phyloP scores from a whole-genome alignment of 1,140 invertebrate species.

The Zelostemma sp. region DNA sequence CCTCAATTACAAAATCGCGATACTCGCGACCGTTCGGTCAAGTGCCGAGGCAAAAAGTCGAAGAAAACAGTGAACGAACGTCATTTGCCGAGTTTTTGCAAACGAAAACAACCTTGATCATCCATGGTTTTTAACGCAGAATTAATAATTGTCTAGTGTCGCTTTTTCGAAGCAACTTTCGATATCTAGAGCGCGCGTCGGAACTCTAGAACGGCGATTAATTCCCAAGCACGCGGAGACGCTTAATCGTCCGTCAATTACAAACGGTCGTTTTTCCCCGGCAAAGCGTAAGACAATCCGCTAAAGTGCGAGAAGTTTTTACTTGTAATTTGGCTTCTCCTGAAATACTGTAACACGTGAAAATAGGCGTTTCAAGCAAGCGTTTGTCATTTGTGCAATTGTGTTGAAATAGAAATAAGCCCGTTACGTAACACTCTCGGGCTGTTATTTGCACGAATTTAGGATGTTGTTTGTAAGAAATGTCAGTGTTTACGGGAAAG shows the following conservation, averaged over 20 bases:
- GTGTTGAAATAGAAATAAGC: not conserved
- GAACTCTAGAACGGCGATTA: slow-evolving; percentile 1
- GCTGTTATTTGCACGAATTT: not conserved
- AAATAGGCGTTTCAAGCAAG: too few species aligned
- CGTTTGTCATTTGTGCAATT: too few species aligned
- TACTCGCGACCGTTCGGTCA: too few species aligned
- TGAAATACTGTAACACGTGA: not conserved
- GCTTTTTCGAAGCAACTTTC: too few species aligned
- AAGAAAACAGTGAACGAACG: too few species aligned
- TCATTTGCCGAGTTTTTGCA: not conserved
- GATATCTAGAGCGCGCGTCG: not conserved
- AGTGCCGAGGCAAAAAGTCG: too few species aligned
- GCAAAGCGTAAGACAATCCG: not conserved
- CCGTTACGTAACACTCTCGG: not conserved
- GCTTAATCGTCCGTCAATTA: slow-evolving; percentile 6
- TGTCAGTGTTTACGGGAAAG: slow-evolving; percentile 30
- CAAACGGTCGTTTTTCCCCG: not conserved
- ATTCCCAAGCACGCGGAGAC: not conserved
- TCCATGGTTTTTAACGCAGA: too few species aligned
- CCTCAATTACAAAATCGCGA: slow-evolving; percentile 17
- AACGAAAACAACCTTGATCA: too few species aligned
- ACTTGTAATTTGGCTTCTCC: not conserved
- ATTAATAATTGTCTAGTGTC: too few species aligned
- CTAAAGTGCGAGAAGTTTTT: too few species aligned
- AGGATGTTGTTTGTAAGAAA: slow-evolving; percentile 10